Evolutionary conservation across 2,888 invertebrate genomes (phyloP).

Genomic region (Leistus spinibarbis): DNA sequence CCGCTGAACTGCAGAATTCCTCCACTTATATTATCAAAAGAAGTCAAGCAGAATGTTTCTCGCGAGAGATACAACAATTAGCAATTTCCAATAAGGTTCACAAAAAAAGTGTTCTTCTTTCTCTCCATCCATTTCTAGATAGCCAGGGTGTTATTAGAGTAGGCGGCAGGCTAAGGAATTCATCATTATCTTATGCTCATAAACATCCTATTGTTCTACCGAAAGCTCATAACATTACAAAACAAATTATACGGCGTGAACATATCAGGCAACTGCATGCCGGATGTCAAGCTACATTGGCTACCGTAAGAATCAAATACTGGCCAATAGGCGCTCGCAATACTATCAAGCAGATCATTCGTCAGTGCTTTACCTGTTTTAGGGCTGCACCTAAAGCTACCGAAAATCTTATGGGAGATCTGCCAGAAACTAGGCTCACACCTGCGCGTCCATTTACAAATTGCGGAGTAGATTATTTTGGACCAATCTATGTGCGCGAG

Average conservation of each 20-base stretch:
- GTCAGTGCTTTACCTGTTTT: constrained; percentile 35
- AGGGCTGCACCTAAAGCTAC: neutral
- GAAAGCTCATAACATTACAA: neutral
- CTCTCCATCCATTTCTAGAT: constrained; percentile 7
- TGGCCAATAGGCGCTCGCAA: constrained; percentile 41
- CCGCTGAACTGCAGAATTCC: neutral
- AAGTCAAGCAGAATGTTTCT: neutral
- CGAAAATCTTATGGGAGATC: neutral
- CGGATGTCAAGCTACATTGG: constrained; percentile 22
- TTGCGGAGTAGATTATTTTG: constrained; percentile 5
- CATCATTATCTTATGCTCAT: neutral
- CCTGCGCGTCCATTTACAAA: neutral
- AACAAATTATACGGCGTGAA: neutral
- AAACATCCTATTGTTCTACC: constrained; percentile 1
- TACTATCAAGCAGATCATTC: constrained; percentile 23
- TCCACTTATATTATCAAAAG: neutral
- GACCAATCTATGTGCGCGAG: neutral
- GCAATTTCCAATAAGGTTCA: neutral
- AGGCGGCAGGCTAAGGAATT: constrained; percentile 1
- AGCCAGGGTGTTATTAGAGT: neutral
- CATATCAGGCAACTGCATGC: constrained; percentile 23
- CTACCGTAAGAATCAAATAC: constrained; percentile 24
- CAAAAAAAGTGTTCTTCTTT: neutral
- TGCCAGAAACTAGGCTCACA: neutral
- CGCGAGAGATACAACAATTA: neutral